Evolutionary conservation across 1,140 invertebrate species (phyloP).

Genomic region (Bathynomus jamesi): DNA sequence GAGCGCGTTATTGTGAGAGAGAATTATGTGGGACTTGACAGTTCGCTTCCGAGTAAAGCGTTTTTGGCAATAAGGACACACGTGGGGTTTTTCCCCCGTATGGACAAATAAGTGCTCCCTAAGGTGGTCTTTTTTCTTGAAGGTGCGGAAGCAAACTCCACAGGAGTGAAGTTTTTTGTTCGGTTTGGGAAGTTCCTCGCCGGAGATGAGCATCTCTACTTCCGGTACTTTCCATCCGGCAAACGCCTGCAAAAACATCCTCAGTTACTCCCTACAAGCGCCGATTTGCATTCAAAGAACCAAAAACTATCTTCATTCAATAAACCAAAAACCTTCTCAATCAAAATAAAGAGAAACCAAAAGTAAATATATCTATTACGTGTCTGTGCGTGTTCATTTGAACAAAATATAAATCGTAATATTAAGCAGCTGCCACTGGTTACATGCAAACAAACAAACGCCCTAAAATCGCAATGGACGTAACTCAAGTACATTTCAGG

Average conservation of each 20-base stretch:
- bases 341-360: no score
- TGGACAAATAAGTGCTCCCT: slow-evolving; percentile 38
- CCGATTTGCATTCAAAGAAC: no score
- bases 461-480: no score
- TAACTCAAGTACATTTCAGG: no score
- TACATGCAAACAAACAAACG: no score
- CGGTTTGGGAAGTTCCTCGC: background rate
- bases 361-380: no score
- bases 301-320: no score
- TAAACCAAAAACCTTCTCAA: no score
- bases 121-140: slow-evolving; percentile 55
- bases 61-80: slow-evolving; percentile 53
- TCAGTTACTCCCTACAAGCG: background rate
- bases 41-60: slow-evolving; percentile 37
- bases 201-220: background rate
- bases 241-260: background rate
- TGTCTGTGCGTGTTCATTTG: no score
- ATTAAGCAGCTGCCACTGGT: no score
- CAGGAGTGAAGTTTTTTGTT: background rate
- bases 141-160: slow-evolving; percentile 38
- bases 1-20: background rate
- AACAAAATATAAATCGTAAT: no score
- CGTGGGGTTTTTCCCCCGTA: slow-evolving; percentile 48
- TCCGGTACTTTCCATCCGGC: background rate
- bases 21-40: background rate